Conservation (phyloP, 2,888 invertebrate genomes). For the Drosophila leonis region DNA sequence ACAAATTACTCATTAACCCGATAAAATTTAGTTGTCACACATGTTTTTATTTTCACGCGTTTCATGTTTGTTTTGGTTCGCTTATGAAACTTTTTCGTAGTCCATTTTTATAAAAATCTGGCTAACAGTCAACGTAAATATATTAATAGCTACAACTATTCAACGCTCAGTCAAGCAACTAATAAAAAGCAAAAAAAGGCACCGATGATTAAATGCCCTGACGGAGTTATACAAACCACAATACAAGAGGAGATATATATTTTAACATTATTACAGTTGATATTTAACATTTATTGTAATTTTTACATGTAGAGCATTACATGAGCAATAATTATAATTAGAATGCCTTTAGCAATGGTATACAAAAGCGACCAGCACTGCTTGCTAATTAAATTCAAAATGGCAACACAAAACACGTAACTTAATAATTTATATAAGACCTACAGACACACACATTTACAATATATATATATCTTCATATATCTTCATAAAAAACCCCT, state of each 20-base stretch:
- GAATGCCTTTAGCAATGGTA: not conserved
- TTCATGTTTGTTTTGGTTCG: constrained; percentile 8
- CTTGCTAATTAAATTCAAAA: constrained; percentile 6
- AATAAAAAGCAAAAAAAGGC: constrained; percentile 16
- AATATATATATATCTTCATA: not conserved
- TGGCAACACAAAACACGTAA: constrained; percentile 6
- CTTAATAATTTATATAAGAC: constrained; percentile 7
- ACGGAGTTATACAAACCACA: not conserved
- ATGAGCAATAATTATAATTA: not conserved
- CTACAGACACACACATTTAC: not conserved
- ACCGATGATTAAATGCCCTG: not conserved
- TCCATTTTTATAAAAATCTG: constrained; percentile 46
- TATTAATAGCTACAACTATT: constrained; percentile 29
- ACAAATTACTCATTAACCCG: constrained; percentile 23
- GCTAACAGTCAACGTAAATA: constrained; percentile 48
- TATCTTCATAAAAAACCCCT: constrained; percentile 5
- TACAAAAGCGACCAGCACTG: not conserved
- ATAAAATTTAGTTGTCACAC: constrained; percentile 16
- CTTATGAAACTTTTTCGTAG: constrained; percentile 33
- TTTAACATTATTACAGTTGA: not conserved
- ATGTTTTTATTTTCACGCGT: not conserved
- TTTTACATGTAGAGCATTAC: not conserved
- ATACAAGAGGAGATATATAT: not conserved
- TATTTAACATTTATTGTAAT: not conserved
- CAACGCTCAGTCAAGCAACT: constrained; percentile 24